Evolutionary conservation across 2,113 vertebrate species (phyloP), one percentile per base, ranked within the genome.

Genomic region (Sterrhoptilus dennistouni): DNA sequence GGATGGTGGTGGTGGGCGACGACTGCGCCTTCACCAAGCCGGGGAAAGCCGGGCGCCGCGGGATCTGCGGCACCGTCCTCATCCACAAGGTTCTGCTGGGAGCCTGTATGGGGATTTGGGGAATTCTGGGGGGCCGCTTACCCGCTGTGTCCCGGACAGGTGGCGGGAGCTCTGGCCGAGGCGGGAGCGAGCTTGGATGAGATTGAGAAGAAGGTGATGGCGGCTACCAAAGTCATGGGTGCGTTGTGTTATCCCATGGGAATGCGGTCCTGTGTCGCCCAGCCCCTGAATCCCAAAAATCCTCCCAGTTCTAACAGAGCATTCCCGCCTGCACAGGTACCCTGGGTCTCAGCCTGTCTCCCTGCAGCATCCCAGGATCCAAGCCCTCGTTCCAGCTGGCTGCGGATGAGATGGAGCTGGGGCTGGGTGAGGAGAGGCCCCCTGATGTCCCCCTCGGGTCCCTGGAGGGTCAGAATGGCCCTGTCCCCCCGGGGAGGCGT

Each of bases 361-460:
- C 99, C 3, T 99, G 99, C 98, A 99, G 99, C 4, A 98, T 99
- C 25, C 99, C 99, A 0, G 99, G 99, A 38, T 99, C 98, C 72
- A 97, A 94, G 87, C 99, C 99, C 6, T 98, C 99, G 1, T 99
- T 99, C 80, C 96, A 98, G 27, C 98, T 99, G 75, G 97, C 98
- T 12, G 97, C 97, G 0, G 98, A 99, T 7, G 98, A 99, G 89
- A 97, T 99, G 97, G 99, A 99, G 96, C 97, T 99, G 59, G 99
- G 99, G 42, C 97, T 99, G 90, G 99, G 99, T 99, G 94, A 98
- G 98, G 40, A 75, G 27, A 10, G 5, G 12, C 14, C 25, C 77
- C 7, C 52, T 4, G 2, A 0, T 5, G 5, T 11, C 25, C 42
- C 31, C 5, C 36, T 5, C 0, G 5, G 8, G 14, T 65, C 40